A percentile compares a stretch with the other conserved stretches of the same genome.
Evolutionary conservation across 1,140 invertebrate genomes (phyloP).

Genomic region (Bombyx mori): DNA sequence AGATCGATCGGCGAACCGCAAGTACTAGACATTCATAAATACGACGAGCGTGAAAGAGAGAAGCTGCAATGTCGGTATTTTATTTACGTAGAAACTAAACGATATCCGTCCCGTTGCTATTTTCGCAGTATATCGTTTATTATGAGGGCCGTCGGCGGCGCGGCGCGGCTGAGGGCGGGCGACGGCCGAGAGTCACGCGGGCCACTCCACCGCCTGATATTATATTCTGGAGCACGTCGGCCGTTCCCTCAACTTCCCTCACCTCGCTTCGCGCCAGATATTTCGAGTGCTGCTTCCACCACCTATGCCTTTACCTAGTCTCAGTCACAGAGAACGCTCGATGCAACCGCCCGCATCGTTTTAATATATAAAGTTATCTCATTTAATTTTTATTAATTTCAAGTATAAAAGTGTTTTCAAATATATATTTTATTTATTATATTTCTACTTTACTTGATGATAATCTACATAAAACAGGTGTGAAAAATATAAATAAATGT

Average conservation of each 20-base stretch:
- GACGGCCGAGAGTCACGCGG: constrained; percentile 37
- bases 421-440: no score
- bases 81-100: constrained; percentile 49
- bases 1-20: constrained; percentile 34
- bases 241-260: constrained; percentile 53
- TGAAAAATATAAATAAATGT: no score
- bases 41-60: constrained; percentile 34
- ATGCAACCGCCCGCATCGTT: constrained; percentile 55
- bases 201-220: constrained; percentile 62
- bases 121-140: constrained; percentile 61
- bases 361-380: constrained; percentile 19
- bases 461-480: no score
- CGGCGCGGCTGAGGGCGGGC: constrained; percentile 23
- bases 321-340: constrained; percentile 50
- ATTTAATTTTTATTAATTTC: no score
- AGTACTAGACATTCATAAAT: constrained; percentile 45
- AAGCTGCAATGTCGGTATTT: constrained; percentile 49
- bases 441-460: no score
- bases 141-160: constrained; percentile 35
- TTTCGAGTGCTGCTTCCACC: constrained; percentile 61
- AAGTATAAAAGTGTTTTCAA: no score
- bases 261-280: constrained; percentile 55
- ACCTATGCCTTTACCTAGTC: constrained; percentile 66
- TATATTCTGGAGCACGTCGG: constrained; percentile 64
- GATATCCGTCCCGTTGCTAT: constrained; percentile 58